These are phyloP conservation scores for Abscondita cerata DNA, from an alignment of 2,888 invertebrate genomes.

Conservation along the genomic window DNA sequence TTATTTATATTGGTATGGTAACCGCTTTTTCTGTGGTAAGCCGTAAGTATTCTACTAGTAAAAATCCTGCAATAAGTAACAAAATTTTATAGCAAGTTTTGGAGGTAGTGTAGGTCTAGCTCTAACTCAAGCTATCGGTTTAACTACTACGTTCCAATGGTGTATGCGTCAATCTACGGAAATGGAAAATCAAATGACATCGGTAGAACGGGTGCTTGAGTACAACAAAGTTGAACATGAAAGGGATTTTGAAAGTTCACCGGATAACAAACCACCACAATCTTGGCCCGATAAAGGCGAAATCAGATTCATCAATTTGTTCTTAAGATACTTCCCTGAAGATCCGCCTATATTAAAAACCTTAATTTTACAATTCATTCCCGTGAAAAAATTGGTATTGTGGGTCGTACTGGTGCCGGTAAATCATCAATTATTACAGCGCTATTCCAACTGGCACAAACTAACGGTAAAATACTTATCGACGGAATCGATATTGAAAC, in stretches of 20 bases:
- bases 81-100: conserved; percentile 46
- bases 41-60: too few species aligned
- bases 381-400: conserved; percentile 79
- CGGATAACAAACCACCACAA: conserved; percentile 72
- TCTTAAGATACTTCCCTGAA: conserved; percentile 73
- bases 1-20: conserved; percentile 84
- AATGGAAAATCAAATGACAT: conserved; percentile 81
- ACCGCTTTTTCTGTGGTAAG: too few species aligned
- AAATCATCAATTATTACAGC: conserved; percentile 74
- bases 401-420: conserved; percentile 84
- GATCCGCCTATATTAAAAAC: conserved; percentile 79
- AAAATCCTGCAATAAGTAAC: too few species aligned
- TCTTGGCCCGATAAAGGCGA: conserved; percentile 77
- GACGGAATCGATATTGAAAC: conserved; percentile 65
- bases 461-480: conserved; percentile 65
- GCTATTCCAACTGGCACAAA: conserved; percentile 70
- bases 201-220: conserved; percentile 79
- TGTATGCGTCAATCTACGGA: conserved; percentile 69
- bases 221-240: conserved; percentile 64
- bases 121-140: conserved; percentile 55
- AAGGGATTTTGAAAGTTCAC: conserved; percentile 66
- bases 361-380: conserved; percentile 72
- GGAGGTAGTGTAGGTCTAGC: conserved; percentile 57
- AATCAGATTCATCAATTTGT: conserved; percentile 72
- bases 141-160: conserved; percentile 77